These are phyloP conservation scores for Todus mexicanus DNA, from an alignment of 2,797 vertebrate genomes.

Conservation along the genomic window DNA sequence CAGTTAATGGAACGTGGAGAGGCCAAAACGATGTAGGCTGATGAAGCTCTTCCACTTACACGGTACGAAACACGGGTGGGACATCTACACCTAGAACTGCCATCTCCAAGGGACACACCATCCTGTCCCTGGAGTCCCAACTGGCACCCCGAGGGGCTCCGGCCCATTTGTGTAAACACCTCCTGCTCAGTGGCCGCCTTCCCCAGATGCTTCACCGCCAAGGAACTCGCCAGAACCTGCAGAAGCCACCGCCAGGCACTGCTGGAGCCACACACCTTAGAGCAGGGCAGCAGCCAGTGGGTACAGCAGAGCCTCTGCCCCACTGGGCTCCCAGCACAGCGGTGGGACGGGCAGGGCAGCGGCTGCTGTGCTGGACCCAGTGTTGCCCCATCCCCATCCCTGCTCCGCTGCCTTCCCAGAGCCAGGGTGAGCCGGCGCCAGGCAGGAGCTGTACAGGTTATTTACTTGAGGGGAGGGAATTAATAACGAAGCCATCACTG, in stretches of 20 bases:
- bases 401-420: fast-evolving
- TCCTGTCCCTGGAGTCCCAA: fast-evolving
- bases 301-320: background rate
- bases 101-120: background rate
- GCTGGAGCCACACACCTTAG: background rate
- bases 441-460: fast-evolving
- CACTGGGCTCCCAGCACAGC: background rate
- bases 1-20: fast-evolving
- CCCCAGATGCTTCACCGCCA: background rate
- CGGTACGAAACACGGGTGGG: background rate
- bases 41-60: fast-evolving
- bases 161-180: fast-evolving
- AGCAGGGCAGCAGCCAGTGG: background rate
- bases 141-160: background rate
- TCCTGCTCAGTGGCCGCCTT: background rate
- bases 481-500: background rate
- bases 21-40: fast-evolving
- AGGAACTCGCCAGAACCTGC: background rate
- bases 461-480: background rate
- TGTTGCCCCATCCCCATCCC: background rate
- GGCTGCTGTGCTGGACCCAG: fast-evolving
- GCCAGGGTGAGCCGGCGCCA: fast-evolving
- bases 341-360: background rate
- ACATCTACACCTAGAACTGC: background rate
- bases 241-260: background rate